phyloP scores from a whole-genome alignment of 2,888 invertebrate species.

The Nasonia oneida region DNA sequence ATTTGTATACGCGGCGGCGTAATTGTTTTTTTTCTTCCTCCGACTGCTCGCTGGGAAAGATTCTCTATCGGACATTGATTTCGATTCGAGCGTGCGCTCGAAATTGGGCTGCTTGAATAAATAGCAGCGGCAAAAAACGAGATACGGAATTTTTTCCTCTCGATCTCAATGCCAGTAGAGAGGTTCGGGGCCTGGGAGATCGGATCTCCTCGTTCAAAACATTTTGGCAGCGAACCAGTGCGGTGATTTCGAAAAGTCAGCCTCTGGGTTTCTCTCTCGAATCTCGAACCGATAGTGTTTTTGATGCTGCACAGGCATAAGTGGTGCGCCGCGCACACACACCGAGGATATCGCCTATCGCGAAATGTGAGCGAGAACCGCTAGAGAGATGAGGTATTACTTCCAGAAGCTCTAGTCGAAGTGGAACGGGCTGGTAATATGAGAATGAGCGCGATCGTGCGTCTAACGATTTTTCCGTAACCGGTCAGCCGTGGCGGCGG shows the following conservation, averaged over 20 bases:
- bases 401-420: conserved; percentile 24
- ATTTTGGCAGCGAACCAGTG: neutral
- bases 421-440: conserved; percentile 21
- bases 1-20: conserved; percentile 9
- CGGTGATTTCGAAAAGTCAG: neutral
- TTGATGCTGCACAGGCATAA: too few species aligned
- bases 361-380: neutral
- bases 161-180: neutral
- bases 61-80: neutral
- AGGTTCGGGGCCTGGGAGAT: neutral
- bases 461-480: conserved; percentile 2
- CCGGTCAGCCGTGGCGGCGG: neutral
- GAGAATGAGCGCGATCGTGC: conserved; percentile 26
- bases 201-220: neutral
- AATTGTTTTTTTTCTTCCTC: neutral
- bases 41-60: neutral
- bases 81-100: neutral
- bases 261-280: too few species aligned
- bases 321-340: neutral
- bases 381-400: conserved; percentile 33
- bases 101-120: neutral
- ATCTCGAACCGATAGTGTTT: too few species aligned
- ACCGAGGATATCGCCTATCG: neutral
- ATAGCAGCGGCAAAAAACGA: neutral
- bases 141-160: neutral